phyloP scores from a whole-genome alignment of 2,888 invertebrate species.

The Coelopa pilipes region DNA sequence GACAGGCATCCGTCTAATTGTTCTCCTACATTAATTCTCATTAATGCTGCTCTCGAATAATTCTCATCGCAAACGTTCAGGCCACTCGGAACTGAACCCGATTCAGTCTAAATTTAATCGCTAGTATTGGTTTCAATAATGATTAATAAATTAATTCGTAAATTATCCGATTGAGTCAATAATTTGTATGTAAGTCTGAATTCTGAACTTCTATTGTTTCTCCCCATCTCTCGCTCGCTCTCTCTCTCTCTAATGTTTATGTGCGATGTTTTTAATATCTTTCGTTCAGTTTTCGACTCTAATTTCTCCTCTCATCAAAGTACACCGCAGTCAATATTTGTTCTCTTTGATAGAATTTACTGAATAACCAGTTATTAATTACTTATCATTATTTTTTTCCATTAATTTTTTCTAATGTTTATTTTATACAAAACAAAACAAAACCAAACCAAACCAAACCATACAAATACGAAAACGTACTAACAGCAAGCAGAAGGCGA shows the following conservation, averaged over 20 bases:
- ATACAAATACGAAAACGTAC: constrained; percentile 52
- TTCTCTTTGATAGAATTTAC: constrained; percentile 12
- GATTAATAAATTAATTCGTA: constrained; percentile 23
- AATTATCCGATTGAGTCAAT: constrained; percentile 5
- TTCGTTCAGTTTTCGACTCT: constrained; percentile 16
- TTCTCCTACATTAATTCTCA: constrained; percentile 22
- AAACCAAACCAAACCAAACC: constrained; percentile 45
- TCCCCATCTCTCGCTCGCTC: too few relatives aligned
- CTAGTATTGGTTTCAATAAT: constrained; percentile 13
- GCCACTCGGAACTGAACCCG: constrained; percentile 30
- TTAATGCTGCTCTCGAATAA: constrained; percentile 31
- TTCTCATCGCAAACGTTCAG: constrained; percentile 11
- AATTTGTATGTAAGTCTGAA: constrained; percentile 9
- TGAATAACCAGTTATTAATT: constrained; percentile 46
- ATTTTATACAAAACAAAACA: constrained; percentile 54
- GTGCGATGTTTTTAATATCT: background rate
- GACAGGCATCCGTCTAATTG: background rate
- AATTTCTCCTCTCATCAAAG: background rate
- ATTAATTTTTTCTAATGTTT: constrained; percentile 57
- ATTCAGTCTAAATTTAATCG: constrained; percentile 21
- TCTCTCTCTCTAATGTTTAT: background rate
- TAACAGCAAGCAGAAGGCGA: constrained; percentile 97
- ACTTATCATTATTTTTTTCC: constrained; percentile 50
- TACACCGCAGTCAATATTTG: constrained; percentile 17
- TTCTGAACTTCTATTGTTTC: background rate